These are phyloP conservation scores for Cataglyphis livida DNA, from an alignment of 2,888 invertebrate species.

Conservation along the genomic window DNA sequence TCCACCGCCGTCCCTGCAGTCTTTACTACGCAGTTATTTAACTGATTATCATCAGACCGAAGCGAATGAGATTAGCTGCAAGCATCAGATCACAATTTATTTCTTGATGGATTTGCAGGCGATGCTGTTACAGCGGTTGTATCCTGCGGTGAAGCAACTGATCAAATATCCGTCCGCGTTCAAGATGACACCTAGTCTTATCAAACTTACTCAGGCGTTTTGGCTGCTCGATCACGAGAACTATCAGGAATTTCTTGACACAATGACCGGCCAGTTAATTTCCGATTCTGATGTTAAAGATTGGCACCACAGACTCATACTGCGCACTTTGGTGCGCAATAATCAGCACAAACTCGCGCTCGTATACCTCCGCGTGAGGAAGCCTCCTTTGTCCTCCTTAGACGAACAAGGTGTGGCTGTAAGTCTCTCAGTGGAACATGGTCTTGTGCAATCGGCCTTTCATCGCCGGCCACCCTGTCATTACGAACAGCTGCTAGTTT, in stretches of 20 bases:
- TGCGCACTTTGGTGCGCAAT: conserved; percentile 89
- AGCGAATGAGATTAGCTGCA: conserved; percentile 89
- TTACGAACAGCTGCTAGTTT: conserved; percentile 78
- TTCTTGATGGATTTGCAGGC: conserved; percentile 92
- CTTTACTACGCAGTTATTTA: conserved; percentile 91
- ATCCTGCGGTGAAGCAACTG: conserved; percentile 89
- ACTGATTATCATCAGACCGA: conserved; percentile 86
- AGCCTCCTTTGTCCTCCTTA: conserved; percentile 87
- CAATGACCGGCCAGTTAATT: conserved; percentile 81
- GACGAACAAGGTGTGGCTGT: conserved; percentile 85
- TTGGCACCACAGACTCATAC: conserved; percentile 91
- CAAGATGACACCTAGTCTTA: conserved; percentile 90
- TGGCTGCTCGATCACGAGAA: conserved; percentile 96
- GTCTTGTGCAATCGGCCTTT: conserved; percentile 82
- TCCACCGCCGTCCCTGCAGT: conserved; percentile 94
- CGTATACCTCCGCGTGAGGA: conserved; percentile 89
- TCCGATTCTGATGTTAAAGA: conserved; percentile 87
- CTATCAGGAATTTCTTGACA: conserved; percentile 88
- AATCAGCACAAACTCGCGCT: conserved; percentile 90
- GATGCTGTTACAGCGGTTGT: conserved; percentile 89
- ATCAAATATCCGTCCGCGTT: conserved; percentile 94
- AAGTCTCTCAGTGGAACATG: conserved; percentile 80
- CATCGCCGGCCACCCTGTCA: conserved; percentile 81
- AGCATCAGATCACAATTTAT: conserved; percentile 93
- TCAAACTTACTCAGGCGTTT: conserved; percentile 94